phyloP scores from a whole-genome alignment of 2,888 invertebrate species.

The Oligia fasciuncula region DNA sequence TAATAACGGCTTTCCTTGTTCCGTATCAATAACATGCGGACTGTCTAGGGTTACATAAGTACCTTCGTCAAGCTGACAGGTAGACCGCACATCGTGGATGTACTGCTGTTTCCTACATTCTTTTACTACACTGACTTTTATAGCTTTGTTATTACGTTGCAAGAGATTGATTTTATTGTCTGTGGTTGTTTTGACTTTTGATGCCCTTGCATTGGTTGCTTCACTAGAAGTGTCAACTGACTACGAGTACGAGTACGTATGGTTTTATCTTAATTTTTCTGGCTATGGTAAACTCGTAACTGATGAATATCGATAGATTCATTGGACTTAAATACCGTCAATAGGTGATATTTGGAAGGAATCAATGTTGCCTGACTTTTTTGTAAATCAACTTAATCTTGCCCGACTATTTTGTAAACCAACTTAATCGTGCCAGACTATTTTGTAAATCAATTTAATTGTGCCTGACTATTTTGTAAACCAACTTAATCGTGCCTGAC shows the following conservation, averaged over 20 bases:
- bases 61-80: conserved; percentile 33
- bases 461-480: not conserved
- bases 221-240: not conserved
- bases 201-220: too few species aligned
- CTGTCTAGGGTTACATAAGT: conserved; percentile 43
- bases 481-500: not conserved
- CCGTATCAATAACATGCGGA: conserved; percentile 58
- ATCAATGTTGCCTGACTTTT: not conserved
- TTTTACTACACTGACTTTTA: conserved; percentile 16
- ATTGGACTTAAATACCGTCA: not conserved
- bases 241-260: not conserved
- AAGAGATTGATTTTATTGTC: not conserved
- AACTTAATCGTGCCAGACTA: not conserved
- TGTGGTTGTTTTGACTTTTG: not conserved
- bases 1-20: conserved; percentile 60
- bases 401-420: not conserved
- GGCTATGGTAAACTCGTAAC: not conserved
- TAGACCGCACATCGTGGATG: conserved; percentile 12
- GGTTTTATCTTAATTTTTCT: not conserved
- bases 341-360: not conserved
- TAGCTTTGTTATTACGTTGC: not conserved
- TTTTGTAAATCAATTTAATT: not conserved
- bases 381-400: not conserved
- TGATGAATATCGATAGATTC: not conserved
- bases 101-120: conserved; percentile 24